Percentiles rank a stretch among this genome's conserved stretches.
These are phyloP conservation scores for Catamblyrhynchus diadema DNA, from an alignment of 2,797 vertebrate species.

Conservation along the genomic window DNA sequence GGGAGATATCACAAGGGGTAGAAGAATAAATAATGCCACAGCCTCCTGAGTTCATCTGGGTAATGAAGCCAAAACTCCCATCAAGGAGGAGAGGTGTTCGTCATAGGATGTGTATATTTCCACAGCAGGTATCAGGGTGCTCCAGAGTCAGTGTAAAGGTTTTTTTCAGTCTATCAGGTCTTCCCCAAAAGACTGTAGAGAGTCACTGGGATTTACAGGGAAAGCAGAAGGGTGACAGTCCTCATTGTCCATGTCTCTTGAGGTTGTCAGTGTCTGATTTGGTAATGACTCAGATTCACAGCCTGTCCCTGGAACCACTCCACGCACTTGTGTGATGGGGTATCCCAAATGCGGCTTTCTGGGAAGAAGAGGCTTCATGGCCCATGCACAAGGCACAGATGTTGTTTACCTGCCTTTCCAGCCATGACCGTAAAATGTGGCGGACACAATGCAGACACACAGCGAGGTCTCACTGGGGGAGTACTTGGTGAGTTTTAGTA, in stretches of 20 bases:
- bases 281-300: background rate
- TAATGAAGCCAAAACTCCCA: background rate
- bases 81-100: background rate
- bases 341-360: background rate
- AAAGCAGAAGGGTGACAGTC: background rate
- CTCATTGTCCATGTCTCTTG: background rate
- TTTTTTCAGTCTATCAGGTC: background rate
- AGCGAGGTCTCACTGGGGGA: background rate
- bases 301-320: background rate
- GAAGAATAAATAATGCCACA: constrained; percentile 16
- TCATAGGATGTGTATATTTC: fast-evolving
- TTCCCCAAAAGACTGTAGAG: background rate
- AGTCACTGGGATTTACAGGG: background rate
- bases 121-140: background rate
- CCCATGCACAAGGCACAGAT: background rate
- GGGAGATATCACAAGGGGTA: background rate
- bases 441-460: background rate
- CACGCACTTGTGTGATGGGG: background rate
- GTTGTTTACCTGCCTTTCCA: background rate
- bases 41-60: background rate
- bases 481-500: background rate
- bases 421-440: background rate
- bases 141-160: background rate
- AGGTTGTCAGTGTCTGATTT: fast-evolving
- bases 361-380: background rate